Conservation (phyloP, 1,140 invertebrate species). For the Stegodyphus dumicola region DNA sequence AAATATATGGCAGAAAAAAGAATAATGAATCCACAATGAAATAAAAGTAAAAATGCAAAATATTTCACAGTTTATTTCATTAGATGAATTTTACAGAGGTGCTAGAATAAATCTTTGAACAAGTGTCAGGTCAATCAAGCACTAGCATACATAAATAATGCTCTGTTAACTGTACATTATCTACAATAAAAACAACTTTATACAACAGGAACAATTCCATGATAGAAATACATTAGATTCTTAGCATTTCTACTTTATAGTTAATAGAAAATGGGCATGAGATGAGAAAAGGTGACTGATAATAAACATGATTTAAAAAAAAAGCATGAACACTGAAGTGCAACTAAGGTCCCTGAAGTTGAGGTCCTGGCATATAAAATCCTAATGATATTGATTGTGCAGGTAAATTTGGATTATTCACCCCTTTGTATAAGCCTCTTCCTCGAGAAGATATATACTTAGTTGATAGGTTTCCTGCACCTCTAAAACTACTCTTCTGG, state of each 20-base stretch:
- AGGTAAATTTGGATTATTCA: constrained; percentile 11
- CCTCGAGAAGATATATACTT: constrained; percentile 31
- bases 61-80: neutral
- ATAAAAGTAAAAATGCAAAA: neutral
- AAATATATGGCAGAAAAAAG: too few species aligned
- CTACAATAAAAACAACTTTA: constrained; percentile 60
- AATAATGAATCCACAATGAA: neutral
- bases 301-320: neutral
- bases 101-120: neutral
- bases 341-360: constrained; percentile 39
- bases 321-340: neutral
- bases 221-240: neutral
- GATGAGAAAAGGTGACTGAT: neutral
- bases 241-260: neutral
- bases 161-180: constrained; percentile 43
- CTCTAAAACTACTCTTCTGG: constrained; percentile 4
- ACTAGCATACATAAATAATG: constrained; percentile 51
- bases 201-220: constrained; percentile 7
- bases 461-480: neutral
- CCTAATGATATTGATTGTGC: constrained; percentile 51
- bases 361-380: constrained; percentile 59
- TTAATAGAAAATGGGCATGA: neutral
- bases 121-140: neutral
- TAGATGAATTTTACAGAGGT: constrained; percentile 1
- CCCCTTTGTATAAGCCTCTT: neutral